Conservation (phyloP, 2,888 invertebrate species). For the Phalangium opilio region DNA sequence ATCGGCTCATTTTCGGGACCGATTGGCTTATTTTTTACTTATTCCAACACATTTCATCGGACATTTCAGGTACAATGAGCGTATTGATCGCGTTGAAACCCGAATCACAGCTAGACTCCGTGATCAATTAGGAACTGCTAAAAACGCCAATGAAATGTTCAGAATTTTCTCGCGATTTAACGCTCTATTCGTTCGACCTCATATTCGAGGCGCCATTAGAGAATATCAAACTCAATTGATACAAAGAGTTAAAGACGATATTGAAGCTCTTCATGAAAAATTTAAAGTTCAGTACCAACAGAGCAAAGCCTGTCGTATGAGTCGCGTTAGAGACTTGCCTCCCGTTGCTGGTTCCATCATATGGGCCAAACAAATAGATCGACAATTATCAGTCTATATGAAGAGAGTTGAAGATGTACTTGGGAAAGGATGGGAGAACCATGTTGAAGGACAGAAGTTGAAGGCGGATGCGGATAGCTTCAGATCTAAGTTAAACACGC, state of each 20-base stretch:
- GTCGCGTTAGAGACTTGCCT: constrained; percentile 81
- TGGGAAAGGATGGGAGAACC: constrained; percentile 97
- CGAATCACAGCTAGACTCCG: constrained; percentile 92
- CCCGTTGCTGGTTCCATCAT: constrained; percentile 96
- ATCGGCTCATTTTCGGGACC: no score
- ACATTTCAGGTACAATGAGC: constrained; percentile 62
- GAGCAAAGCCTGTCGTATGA: constrained; percentile 82
- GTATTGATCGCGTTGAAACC: constrained; percentile 95
- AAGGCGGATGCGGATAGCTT: constrained; percentile 98
- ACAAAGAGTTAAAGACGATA: constrained; percentile 97
- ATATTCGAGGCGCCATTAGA: constrained; percentile 94
- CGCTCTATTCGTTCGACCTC: constrained; percentile 93
- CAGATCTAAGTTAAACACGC: constrained; percentile 84
- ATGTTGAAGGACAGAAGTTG: constrained; percentile 93
- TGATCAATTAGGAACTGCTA: constrained; percentile 94
- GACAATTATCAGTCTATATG: constrained; percentile 88
- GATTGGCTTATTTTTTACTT: no score
- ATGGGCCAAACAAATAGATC: constrained; percentile 92
- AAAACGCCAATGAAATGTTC: constrained; percentile 99
- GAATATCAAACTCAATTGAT: constrained; percentile 99
- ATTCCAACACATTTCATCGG: no score
- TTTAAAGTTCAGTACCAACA: constrained; percentile 95
- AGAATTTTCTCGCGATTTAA: constrained; percentile 93
- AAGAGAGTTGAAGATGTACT: constrained; percentile 95
- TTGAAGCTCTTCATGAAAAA: constrained; percentile 91